Percentiles rank a stretch among this genome's conserved stretches.
Conservation (phyloP, 2,113 vertebrate genomes). For the Empidonax alnorum region DNA sequence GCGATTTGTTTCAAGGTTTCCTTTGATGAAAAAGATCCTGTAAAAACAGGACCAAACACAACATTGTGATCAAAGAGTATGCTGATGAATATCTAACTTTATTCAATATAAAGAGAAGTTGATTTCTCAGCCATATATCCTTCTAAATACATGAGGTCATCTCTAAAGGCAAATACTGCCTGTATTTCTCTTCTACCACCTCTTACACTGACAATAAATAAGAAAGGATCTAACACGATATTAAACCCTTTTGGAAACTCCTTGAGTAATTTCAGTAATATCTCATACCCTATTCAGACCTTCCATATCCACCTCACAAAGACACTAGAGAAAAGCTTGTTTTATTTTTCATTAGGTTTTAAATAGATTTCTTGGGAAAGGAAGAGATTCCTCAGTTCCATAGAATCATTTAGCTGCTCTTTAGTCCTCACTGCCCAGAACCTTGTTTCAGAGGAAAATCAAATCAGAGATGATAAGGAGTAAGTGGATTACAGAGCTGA, state of each 20-base stretch:
- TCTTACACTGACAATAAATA: neutral
- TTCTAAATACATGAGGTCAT: neutral
- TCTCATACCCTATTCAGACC: neutral
- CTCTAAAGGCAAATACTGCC: neutral
- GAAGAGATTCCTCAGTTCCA: neutral
- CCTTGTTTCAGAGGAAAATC: neutral
- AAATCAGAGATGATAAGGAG: constrained; percentile 32
- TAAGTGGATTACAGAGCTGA: constrained; percentile 28
- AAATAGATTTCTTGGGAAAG: neutral
- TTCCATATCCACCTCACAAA: neutral
- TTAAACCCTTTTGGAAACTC: neutral
- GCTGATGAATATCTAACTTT: neutral
- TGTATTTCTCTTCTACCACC: neutral
- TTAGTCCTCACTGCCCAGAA: neutral
- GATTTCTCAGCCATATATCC: neutral
- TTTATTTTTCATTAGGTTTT: neutral
- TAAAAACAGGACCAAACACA: neutral
- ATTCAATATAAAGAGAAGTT: neutral
- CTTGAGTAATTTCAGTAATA: neutral
- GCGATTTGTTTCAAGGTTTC: neutral
- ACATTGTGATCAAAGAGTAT: neutral
- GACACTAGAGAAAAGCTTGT: neutral
- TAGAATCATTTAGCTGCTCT: neutral
- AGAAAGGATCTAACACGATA: neutral
- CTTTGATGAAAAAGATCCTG: neutral